These are phyloP conservation scores for Ctenodactylus gundi DNA, from an alignment of 2,113 vertebrate species.

Conservation along the genomic window DNA sequence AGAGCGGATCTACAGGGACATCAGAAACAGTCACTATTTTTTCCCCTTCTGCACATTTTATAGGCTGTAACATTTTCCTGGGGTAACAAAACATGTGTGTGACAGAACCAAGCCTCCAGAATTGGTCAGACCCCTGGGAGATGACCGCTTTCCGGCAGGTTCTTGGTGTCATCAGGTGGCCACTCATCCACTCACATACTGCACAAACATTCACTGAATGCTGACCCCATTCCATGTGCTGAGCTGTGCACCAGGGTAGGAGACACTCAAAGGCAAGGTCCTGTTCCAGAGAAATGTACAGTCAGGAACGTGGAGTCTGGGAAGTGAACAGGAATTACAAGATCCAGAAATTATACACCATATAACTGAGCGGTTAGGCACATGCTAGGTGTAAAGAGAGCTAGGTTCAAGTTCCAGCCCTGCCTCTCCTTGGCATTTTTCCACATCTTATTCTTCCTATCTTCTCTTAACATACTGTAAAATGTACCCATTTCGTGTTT, in stretches of 20 bases:
- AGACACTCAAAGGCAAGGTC: not conserved
- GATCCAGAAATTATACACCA: not conserved
- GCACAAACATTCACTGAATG: constrained; percentile 27
- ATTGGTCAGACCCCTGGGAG: constrained; percentile 32
- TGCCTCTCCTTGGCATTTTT: not conserved
- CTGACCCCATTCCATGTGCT: not conserved
- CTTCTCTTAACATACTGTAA: not conserved
- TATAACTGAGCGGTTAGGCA: not conserved
- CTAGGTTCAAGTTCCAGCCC: not conserved
- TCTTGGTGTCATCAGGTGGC: constrained; percentile 9
- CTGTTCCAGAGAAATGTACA: constrained; percentile 10
- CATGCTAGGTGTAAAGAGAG: not conserved
- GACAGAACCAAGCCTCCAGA: not conserved
- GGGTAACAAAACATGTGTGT: not conserved
- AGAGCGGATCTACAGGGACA: not conserved
- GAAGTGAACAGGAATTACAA: not conserved
- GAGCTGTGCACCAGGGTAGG: not conserved
- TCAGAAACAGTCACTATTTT: constrained; percentile 42
- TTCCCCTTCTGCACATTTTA: constrained; percentile 37
- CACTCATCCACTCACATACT: constrained; percentile 2
- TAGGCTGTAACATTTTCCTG: not conserved
- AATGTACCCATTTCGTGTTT: not conserved
- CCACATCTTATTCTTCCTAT: not conserved
- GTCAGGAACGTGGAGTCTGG: not conserved
- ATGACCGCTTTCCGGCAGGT: constrained; percentile 27